phyloP scores from a whole-genome alignment of 1,140 invertebrate species.

The Drosophila triauraria region DNA sequence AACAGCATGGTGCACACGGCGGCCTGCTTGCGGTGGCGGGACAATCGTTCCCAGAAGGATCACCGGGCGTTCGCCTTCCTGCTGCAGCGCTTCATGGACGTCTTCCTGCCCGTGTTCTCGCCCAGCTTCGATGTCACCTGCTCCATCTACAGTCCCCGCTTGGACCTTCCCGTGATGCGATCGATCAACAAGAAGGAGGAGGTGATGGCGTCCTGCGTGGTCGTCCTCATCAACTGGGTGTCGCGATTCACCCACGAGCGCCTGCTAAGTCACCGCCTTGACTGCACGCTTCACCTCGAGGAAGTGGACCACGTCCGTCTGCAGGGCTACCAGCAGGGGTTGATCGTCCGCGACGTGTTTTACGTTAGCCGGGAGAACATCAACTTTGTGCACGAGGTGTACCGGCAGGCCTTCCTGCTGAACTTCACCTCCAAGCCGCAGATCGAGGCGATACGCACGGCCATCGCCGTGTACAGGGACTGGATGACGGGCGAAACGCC shows the following conservation, averaged over 20 bases:
- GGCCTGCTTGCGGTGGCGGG: constrained; percentile 96
- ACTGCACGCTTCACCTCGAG: constrained; percentile 85
- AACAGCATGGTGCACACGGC: constrained; percentile 96
- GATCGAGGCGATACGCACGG: constrained; percentile 93
- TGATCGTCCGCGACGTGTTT: constrained; percentile 93
- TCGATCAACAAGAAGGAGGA: constrained; percentile 86
- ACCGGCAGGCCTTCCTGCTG: constrained; percentile 96
- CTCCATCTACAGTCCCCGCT: constrained; percentile 94
- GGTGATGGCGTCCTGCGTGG: constrained; percentile 92
- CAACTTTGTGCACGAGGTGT: constrained; percentile 97
- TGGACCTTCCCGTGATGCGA: constrained; percentile 89
- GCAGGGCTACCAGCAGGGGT: constrained; percentile 75
- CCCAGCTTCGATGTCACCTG: constrained; percentile 94
- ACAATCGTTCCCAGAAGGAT: constrained; percentile 91
- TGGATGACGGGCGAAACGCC: constrained; percentile 94
- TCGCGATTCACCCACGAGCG: constrained; percentile 92
- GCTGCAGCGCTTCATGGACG: constrained; percentile 95
- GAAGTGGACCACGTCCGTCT: constrained; percentile 75
- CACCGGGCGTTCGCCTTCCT: constrained; percentile 95
- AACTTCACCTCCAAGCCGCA: constrained; percentile 91
- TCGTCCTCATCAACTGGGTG: constrained; percentile 95
- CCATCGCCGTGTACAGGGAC: constrained; percentile 97
- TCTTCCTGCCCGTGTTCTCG: constrained; percentile 96
- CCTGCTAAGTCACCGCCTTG: constrained; percentile 80
- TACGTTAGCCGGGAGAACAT: constrained; percentile 96